Evolutionary conservation across 2,113 vertebrate species (phyloP), one percentile per base, ranked within the genome.

Genomic region (Puntigrus tetrazona): DNA sequence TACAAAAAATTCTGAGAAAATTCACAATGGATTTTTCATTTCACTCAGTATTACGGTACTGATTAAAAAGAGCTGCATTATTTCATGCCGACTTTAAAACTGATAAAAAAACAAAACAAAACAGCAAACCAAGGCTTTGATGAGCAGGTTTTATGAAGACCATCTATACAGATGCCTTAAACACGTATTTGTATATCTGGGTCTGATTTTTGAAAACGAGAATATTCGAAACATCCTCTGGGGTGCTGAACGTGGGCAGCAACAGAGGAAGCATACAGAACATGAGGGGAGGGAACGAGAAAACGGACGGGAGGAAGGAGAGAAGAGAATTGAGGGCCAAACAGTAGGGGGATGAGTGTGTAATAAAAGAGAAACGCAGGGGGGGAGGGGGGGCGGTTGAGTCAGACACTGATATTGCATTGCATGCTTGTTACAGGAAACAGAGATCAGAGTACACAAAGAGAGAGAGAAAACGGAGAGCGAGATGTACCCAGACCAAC

Each of bases 341-440:
- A 92, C 76, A 80, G 75, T 82, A 70, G 85, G 67, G 67, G 67
- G 57, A 69, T 65, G 86, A 77, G 81, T 84, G 69, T 78, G 82
- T 75, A 82, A 78, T 65, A 82, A 74, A 74, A 45, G 41, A 85
- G 59, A 83, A 87, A 82, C 31, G 72, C 69, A n/a, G 77, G 31
- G 45, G 59, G 59, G 59, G 47, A 38, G n/a, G 83, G 74, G 41
- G 81, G 81, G 78, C 38, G 89, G 82, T 90, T 82, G 89, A 89
- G 91, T 88, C 92, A 88, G 92, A 85, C 86, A 89, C 88, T 82
- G 87, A 88, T 90, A 90, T 92, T 91, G 89, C 91, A 91, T 93
- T 92, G 92, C 94, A 93, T 93, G 92, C 84, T 91, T 92, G 92
- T 94, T 92, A 94, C 89, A 83, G 91, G 88, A 90, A 87, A 88